phyloP scores from a whole-genome alignment of 2,797 vertebrate species.

The Tolypeutes matacus region DNA sequence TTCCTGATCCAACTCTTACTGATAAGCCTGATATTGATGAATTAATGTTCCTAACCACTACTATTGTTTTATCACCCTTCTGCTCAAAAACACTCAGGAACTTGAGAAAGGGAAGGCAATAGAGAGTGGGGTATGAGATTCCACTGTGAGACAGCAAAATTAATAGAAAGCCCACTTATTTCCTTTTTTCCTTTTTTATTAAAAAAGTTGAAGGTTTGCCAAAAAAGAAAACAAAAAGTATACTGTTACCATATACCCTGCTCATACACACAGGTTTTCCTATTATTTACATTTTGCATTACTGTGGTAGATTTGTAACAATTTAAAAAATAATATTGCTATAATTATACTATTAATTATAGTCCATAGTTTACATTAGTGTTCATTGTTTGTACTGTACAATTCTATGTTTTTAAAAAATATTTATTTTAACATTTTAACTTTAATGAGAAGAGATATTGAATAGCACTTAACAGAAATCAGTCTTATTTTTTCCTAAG shows the following conservation, averaged over 20 bases:
- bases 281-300: too few relatives aligned
- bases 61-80: not conserved
- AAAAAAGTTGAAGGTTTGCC: too few relatives aligned
- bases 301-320: too few relatives aligned
- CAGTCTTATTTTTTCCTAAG: not conserved
- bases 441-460: not conserved
- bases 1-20: not conserved
- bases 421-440: too few relatives aligned
- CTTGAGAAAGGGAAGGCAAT: not conserved
- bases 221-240: too few relatives aligned
- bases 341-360: too few relatives aligned
- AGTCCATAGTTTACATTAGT: too few relatives aligned
- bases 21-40: not conserved
- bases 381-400: too few relatives aligned
- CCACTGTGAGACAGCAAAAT: not conserved
- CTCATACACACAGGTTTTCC: too few relatives aligned
- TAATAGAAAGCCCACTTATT: constrained; percentile 12
- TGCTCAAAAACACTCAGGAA: not conserved
- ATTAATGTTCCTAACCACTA: not conserved
- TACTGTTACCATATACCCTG: too few relatives aligned
- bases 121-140: not conserved
- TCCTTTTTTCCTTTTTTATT: not conserved
- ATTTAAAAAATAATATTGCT: too few relatives aligned
- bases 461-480: constrained; percentile 9
- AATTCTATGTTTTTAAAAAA: too few relatives aligned